A percentile compares a stretch with the other conserved stretches of the same genome.
phyloP scores from a whole-genome alignment of 2,113 vertebrate species.

The Chaetura pelagica region DNA sequence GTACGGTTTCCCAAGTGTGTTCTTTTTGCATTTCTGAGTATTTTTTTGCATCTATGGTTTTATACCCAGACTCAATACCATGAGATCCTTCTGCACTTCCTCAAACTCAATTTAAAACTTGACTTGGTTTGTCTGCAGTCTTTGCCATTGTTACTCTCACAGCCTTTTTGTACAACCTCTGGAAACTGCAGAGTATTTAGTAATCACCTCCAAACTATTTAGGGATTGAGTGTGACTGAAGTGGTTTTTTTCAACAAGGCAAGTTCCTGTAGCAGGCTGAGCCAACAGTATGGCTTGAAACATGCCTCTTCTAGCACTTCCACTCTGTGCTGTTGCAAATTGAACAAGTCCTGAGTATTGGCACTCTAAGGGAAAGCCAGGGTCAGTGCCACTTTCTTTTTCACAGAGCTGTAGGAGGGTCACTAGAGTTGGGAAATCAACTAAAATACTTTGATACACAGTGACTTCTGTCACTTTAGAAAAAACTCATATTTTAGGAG shows the following conservation, averaged over 20 bases:
- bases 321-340: not conserved
- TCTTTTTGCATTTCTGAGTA: slow-evolving; percentile 45
- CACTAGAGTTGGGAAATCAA: not conserved
- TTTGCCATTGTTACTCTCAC: slow-evolving; percentile 51
- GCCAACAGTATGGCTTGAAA: not conserved
- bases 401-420: not conserved
- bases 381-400: not conserved
- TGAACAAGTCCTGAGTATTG: not conserved
- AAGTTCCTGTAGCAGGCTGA: not conserved
- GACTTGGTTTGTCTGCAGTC: slow-evolving; percentile 35
- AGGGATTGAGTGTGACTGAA: slow-evolving; percentile 34
- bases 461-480: not conserved
- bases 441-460: not conserved
- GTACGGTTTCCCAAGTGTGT: not conserved
- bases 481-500: not conserved
- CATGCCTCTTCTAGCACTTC: not conserved
- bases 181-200: not conserved
- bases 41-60: slow-evolving; percentile 50
- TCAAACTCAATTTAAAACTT: slow-evolving; percentile 49
- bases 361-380: not conserved
- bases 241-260: not conserved
- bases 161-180: not conserved
- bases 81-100: slow-evolving; percentile 43
- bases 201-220: slow-evolving; percentile 47
- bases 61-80: slow-evolving; percentile 16